Conservation (phyloP, 2,888 invertebrate species). For the Drosophila subsilvestris region DNA sequence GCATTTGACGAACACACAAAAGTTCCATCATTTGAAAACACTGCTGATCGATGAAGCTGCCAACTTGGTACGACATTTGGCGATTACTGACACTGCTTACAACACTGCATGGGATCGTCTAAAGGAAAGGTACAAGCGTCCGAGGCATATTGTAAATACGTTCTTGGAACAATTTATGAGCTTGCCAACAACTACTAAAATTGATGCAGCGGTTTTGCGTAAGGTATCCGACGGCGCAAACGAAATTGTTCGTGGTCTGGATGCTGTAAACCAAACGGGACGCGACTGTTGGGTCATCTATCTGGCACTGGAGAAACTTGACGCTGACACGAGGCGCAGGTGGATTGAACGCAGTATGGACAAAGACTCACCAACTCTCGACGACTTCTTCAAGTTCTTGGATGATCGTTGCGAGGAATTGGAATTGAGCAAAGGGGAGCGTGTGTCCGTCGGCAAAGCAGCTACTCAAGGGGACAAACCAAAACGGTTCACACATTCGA, state of each 20-base stretch:
- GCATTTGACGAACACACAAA: not conserved
- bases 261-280: constrained; percentile 1
- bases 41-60: too few species aligned
- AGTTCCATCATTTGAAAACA: too few species aligned
- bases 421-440: not conserved
- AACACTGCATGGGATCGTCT: too few species aligned
- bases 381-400: not conserved
- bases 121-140: too few species aligned
- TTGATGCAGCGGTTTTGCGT: not conserved
- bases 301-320: not conserved
- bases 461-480: not conserved
- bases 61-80: too few species aligned
- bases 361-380: not conserved
- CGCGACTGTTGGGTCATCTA: not conserved
- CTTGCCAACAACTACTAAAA: not conserved
- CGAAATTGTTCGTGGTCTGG: constrained; percentile 2
- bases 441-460: not conserved
- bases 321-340: not conserved
- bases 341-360: not conserved
- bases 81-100: too few species aligned
- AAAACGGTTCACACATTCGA: too few species aligned
- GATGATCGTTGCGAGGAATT: constrained; percentile 2
- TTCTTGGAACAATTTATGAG: too few species aligned
- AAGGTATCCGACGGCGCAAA: not conserved
- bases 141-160: too few species aligned